Conservation (phyloP, 2,888 invertebrate species). For the Drosophila acutilabella region DNA sequence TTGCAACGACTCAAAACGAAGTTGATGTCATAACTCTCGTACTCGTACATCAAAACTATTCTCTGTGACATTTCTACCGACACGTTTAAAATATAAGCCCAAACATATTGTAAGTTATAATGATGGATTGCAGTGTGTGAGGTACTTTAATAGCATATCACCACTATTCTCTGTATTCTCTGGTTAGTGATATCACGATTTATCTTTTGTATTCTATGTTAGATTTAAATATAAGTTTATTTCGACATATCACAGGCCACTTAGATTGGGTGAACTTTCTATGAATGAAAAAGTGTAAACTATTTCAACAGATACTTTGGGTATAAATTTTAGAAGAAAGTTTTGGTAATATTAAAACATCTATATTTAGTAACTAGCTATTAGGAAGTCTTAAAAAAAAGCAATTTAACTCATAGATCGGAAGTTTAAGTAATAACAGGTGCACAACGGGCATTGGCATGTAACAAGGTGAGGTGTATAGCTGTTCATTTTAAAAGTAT, state of each 20-base stretch:
- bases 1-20: constrained; percentile 6
- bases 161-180: too few species aligned
- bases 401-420: not conserved
- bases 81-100: not conserved
- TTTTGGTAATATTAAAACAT: too few species aligned
- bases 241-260: too few species aligned
- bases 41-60: constrained; percentile 1
- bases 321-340: too few species aligned
- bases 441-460: not conserved
- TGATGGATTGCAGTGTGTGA: not conserved
- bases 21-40: constrained; percentile 15
- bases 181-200: too few species aligned
- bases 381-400: constrained; percentile 1
- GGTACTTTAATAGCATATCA: too few species aligned
- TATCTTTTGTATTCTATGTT: too few species aligned
- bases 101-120: not conserved
- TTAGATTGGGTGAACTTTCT: too few species aligned
- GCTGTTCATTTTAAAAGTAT: not conserved
- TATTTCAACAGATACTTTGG: too few species aligned
- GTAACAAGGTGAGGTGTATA: constrained; percentile 3
- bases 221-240: too few species aligned
- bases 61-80: not conserved
- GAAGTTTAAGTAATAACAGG: not conserved
- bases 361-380: too few species aligned
- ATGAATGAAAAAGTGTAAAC: too few species aligned